Percentiles rank a stretch among this genome's conserved stretches.
Evolutionary conservation across 2,888 invertebrate species (phyloP).

Genomic region (Zeuzera pyrina): DNA sequence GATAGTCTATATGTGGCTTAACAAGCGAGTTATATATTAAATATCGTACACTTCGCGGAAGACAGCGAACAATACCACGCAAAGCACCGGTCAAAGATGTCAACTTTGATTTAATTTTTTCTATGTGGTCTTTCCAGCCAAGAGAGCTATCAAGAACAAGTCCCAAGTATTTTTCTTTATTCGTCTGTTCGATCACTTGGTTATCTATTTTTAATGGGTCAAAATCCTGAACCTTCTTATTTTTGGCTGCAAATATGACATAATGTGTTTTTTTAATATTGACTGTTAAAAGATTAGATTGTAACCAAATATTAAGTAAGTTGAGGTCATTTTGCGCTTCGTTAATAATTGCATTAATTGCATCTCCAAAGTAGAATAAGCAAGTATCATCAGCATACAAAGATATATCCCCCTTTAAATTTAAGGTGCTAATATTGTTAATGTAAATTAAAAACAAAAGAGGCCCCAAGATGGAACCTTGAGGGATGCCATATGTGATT

Average conservation of each 20-base stretch:
- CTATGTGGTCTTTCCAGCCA: not conserved
- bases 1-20: too few species aligned
- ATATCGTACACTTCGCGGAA: not conserved
- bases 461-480: constrained; percentile 1
- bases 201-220: not conserved
- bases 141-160: not conserved
- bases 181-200: not conserved
- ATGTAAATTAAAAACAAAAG: constrained; percentile 1
- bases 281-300: constrained; percentile 1
- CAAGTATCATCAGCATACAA: constrained; percentile 1
- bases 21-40: not conserved
- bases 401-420: not conserved
- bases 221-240: not conserved
- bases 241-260: constrained; percentile 2
- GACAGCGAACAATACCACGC: not conserved
- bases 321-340: constrained; percentile 2
- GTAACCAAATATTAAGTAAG: not conserved
- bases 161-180: too few species aligned
- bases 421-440: not conserved
- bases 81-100: not conserved
- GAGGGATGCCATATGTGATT: not conserved
- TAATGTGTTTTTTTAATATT: constrained; percentile 1
- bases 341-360: not conserved
- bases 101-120: constrained; percentile 1
- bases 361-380: not conserved